Evolutionary conservation across 1,140 invertebrate genomes (phyloP).

Genomic region (Drosophila subpulchrella): DNA sequence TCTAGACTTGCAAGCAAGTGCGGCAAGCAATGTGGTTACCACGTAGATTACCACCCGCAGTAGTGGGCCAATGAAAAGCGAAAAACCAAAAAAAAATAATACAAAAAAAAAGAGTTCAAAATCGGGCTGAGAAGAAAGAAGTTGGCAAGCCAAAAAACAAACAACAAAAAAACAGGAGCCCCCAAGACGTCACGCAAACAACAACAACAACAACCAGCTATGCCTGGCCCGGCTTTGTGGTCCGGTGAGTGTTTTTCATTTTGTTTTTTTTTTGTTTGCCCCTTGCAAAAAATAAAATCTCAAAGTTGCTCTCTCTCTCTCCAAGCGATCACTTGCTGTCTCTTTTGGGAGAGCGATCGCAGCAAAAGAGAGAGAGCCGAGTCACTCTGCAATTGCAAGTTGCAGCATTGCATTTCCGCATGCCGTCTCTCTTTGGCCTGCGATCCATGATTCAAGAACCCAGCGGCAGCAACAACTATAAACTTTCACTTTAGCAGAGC

Average conservation of each 20-base stretch:
- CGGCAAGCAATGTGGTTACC: not conserved
- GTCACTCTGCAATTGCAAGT: slow-evolving; percentile 41
- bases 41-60: not conserved
- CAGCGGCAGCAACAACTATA: slow-evolving; percentile 37
- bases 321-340: slow-evolving; percentile 12
- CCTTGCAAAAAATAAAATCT: slow-evolving; percentile 8
- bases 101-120: not conserved
- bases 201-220: slow-evolving; percentile 59
- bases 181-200: slow-evolving; percentile 37
- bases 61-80: not conserved
- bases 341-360: not conserved
- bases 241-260: slow-evolving; percentile 73
- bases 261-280: too few relatives aligned
- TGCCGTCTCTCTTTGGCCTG: slow-evolving; percentile 35
- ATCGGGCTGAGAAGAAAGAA: slow-evolving; percentile 2
- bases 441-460: slow-evolving; percentile 46
- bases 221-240: slow-evolving; percentile 84
- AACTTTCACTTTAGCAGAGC: slow-evolving; percentile 52
- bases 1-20: slow-evolving; percentile 7
- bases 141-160: not conserved
- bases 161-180: slow-evolving; percentile 3
- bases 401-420: slow-evolving; percentile 57
- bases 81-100: too few relatives aligned
- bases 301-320: not conserved
- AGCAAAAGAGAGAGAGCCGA: not conserved